Base-by-base conservation (phyloP, 2,113 vertebrate species). In the Scomber colias region DNA sequence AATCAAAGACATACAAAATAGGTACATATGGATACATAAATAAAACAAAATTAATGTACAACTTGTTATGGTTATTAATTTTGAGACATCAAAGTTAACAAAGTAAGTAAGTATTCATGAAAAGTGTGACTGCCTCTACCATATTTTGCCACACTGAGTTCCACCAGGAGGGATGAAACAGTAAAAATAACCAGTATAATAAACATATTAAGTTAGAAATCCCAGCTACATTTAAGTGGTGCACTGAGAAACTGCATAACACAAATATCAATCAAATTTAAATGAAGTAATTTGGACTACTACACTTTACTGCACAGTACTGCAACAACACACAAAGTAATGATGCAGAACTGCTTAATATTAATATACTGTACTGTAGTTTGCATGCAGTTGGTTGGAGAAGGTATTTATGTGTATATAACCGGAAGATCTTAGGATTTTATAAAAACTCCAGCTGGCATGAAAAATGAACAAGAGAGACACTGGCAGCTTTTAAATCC, bases 401-500 rank as follows among this genome's bases (percentile, higher is more conserved):
- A 45, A 66, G 17, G 1, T 69, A 40, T 64, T 51, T 59, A 55
- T 60, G 54, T 63, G 49, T 74, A 40, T 64, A 15, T 68, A 73
- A 48, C 55, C 24, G 15, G 56, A 5, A 48, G 31, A 70, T 68
- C 0, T 82, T 21, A 21, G 21, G 21, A 1, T 44, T 84, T 69
- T 50, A 74, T 61, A 71, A 35, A 51, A 78, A 44, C 81, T 78
- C 76, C 65, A 84, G 80, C 73, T 83, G 86, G 77, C 74, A 80
- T 55, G 61, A 77, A 82, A 82, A 87, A 87, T 79, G 10, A 82
- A 77, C 71, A 83, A 78, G 51, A 72, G 67, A 46, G 46, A 60
- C 77, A 74, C 64, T 24, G 75, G 60, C 76, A 71, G 50, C 75
- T 89, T 91, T 75, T 81, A 75, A 83, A 82, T 71, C 75, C 46